Evolutionary conservation across 2,797 vertebrate species (phyloP).

Genomic region (Chelon labrosus): DNA sequence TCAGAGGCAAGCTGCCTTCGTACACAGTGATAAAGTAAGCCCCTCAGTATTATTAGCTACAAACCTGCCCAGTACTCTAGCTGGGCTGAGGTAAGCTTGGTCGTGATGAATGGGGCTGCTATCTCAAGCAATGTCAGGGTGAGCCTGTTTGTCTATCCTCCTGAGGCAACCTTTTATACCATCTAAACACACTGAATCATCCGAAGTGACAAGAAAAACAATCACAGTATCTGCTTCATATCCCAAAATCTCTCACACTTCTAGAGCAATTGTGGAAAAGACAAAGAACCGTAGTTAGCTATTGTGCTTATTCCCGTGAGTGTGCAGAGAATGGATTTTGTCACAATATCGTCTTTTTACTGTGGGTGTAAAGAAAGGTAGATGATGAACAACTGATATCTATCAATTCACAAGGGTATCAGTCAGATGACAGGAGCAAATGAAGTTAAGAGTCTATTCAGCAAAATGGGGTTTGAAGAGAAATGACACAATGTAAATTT

Average conservation of each 20-base stretch:
- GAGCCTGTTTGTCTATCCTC: conserved; percentile 52
- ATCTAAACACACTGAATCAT: conserved; percentile 70
- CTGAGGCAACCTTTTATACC: conserved; percentile 60
- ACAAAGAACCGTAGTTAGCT: conserved; percentile 30
- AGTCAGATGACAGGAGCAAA: background rate
- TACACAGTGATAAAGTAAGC: conserved; percentile 43
- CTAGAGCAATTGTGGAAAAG: conserved; percentile 42
- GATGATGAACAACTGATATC: conserved; percentile 21
- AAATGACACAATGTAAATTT: conserved; percentile 4
- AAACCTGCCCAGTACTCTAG: conserved; percentile 32
- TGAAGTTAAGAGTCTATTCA: background rate
- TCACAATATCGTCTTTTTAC: conserved; percentile 20
- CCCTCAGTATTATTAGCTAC: conserved; percentile 46
- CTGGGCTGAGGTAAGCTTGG: conserved; percentile 39
- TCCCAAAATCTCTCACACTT: conserved; percentile 45
- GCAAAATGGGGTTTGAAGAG: background rate
- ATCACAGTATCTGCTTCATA: conserved; percentile 55
- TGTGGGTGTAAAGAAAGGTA: conserved; percentile 2
- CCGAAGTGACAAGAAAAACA: conserved; percentile 71
- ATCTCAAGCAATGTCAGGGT: conserved; percentile 56
- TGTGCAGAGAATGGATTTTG: conserved; percentile 27
- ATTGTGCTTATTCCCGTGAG: conserved; percentile 32
- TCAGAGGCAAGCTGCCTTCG: conserved; percentile 44
- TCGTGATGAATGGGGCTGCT: conserved; percentile 64
- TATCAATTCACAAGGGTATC: conserved; percentile 15